Evolutionary conservation across 2,888 invertebrate species (phyloP), one percentile per base, ranked within the genome.

Genomic region (Diaprepes abbreviatus): DNA sequence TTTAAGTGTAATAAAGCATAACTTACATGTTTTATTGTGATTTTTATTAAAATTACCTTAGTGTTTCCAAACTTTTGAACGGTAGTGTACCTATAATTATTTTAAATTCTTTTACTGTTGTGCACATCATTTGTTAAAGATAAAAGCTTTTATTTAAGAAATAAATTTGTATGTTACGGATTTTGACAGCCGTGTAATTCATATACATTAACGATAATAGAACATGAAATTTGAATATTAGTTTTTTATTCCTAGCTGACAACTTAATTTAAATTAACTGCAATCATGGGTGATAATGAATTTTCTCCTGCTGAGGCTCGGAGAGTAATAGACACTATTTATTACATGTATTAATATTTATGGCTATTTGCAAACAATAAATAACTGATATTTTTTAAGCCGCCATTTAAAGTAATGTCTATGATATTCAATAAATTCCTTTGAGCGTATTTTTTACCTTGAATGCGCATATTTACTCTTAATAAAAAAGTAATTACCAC

Each of bases 121-220:
- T n/a, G n/a, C 3, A 21, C 21, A n/a, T 45, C n/a, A 45, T 45
- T 45, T 45, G n/a, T 10, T 45, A 45, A 21, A 45, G 10, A 1
- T 21, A 38, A 14, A 16, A 6, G 59, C 36, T 58, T 21, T 60
- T 66, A 58, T 43, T 58, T 35, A 58, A 66, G 45, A 65, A 14
- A 7, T n/a, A 57, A 48, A 36, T 17, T 6, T 5, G 19, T 12
- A 58, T 62, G 58, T 50, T 58, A 66, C 19, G 31, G 38, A 58
- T 66, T 58, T 50, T 59, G 66, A 66, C 66, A 66, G 50, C 38
- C 66, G 17, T 50, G 59, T 50, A 58, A 66, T 66, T 66, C 50
- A 50, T 28, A 35, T 62, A 62, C 40, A 63, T 52, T 63, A 63
- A 64, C 31, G 16, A 45, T 64, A 64, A 65, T 57, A 36, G 54